Evolutionary conservation across 2,888 invertebrate genomes (phyloP), one percentile per base, ranked within the genome.

Genomic region (Alloplasta piceator): DNA sequence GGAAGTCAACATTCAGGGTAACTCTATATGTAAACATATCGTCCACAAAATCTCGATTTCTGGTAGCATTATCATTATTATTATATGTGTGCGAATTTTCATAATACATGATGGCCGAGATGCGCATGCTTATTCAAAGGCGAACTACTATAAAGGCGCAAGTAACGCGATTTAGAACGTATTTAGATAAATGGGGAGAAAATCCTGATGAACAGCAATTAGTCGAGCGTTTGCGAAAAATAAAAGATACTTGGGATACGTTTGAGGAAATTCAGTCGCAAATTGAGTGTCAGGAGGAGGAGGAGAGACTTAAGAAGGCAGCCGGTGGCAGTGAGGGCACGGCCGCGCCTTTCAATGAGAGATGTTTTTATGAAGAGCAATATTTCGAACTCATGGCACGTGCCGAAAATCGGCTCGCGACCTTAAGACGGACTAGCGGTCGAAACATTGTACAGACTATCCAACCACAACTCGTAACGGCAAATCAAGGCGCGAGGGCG

Each of bases 181-280:
- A 61, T 61, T 41, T 61, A 9, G 61, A 41, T 14, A 61, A n/a
- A 41, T 61, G 41, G 61, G 41, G 14, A 43, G 41, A 61, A 5
- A 41, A 6, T 41, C 41, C 61, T 43, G 61, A 61, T 43, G 61
- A 61, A 39, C 61, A 12, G 43, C 43, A 61, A 61, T 61, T 61
- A 61, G 43, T n/a, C 41, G 61, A 61, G 43, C 61, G 61, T 39
- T 61, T 61, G 43, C 41, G 12, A 12, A 41, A 61, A 61, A 41
- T 61, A 14, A 61, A 61, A 41, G 3, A 41, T 16, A 61, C 12
- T 41, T 61, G 61, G 61, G 43, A 61, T 61, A 0, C 4, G 6
- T 61, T 61, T 61, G 61, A 61, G 1, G 43, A 41, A 43, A 12
- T 61, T 39, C 61, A 61, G 41, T 39, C 39, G 5, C 4, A 14